Base-by-base conservation (phyloP, 2,113 vertebrate genomes). In the Orthochromis malagaraziensis region DNA sequence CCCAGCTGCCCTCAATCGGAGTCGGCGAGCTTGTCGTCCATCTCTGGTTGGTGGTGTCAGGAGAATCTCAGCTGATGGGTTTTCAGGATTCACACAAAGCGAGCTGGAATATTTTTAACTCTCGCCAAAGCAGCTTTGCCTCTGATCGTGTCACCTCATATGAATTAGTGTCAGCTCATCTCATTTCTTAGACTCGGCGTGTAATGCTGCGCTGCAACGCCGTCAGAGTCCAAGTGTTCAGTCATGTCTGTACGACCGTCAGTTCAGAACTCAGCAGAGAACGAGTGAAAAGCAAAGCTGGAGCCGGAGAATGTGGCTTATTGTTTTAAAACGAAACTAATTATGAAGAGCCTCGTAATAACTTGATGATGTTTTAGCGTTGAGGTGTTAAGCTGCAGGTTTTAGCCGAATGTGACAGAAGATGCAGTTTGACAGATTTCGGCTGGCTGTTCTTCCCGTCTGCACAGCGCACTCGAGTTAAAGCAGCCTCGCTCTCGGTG, bases 371-470 rank as follows among this genome's bases (percentile, higher is more conserved):
- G 2, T 8, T 19, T 38, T 13, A 13, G 19, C 7, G 3, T 42
- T 0, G 19, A 21, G 0, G 1, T 24, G 12, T 42, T 29, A 14
- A 42, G 29, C 19, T 38, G 31, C 33, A 83, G 45, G 2, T 26
- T 40, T 70, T 6, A 38, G 16, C 6, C 13, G 5, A 14, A 51
- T 10, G 16, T 40, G 45, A 38, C 14, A 21, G 21, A 38, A 65
- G 31, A 53, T 2, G 8, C 58, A 51, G 58, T 68, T 83, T 38
- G 19, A 49, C 63, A 21, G 26, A 38, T 68, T 2, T 11, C 6
- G 9, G 14, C 14, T 26, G 51, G 12, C 81, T 17, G 40, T 82
- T 24, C 11, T 9, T 47, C 13, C 17, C 40, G 3, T 29, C 79
- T 29, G 14, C 12, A 9, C 33, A 2, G 10, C 10, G 12, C 33